Evolutionary conservation across 1,140 invertebrate genomes (phyloP), one percentile per base, ranked within the genome.

Genomic region (Drosophila ficusphila): DNA sequence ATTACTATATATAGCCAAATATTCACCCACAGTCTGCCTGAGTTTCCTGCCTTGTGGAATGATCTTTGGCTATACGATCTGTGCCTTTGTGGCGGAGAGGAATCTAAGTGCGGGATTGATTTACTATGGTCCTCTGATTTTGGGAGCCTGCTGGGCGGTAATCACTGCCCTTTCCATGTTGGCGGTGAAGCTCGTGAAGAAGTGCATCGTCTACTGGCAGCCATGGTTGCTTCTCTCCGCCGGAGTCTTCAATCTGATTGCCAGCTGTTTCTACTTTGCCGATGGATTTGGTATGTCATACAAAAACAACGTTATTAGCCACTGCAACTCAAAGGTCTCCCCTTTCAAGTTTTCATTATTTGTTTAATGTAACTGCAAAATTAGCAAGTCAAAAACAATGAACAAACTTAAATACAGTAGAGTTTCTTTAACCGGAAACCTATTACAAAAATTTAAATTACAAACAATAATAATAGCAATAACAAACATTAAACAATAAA

Each of bases 231-330:
- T 90, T 2, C 19, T 90, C 4, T 49, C 31, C 4, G 76, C 76
- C 0, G 90, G 65, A 3, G 62, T 44, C 1, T 75, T 89, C 29
- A 75, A 85, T 76, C 56, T 90, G 3, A 36, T 90, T 7, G 74
- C 81, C 23, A 90, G 90, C 33, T 90, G 89, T 12, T 90, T 90
- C 48, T 90, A 88, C 60, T 90, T 90, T 69, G 86, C 79, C 29
- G 77, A 88, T 49, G 82, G 74, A 18, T 78, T 71, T 38, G 90
- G 90, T 90, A 38, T 90, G 90, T 73, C 5, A 57, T 2, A n/a
- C n/a, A n/a, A n/a, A n/a, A n/a, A n/a, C n/a, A n/a, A n/a, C n/a
- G n/a, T n/a, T n/a, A n/a, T n/a, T n/a, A n/a, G n/a, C n/a, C n/a
- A n/a, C n/a, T n/a, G n/a, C n/a, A n/a, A 23, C 23, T 38, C 2